Base-by-base conservation (phyloP, 2,888 invertebrate genomes). In the Phyto melanocephala region DNA sequence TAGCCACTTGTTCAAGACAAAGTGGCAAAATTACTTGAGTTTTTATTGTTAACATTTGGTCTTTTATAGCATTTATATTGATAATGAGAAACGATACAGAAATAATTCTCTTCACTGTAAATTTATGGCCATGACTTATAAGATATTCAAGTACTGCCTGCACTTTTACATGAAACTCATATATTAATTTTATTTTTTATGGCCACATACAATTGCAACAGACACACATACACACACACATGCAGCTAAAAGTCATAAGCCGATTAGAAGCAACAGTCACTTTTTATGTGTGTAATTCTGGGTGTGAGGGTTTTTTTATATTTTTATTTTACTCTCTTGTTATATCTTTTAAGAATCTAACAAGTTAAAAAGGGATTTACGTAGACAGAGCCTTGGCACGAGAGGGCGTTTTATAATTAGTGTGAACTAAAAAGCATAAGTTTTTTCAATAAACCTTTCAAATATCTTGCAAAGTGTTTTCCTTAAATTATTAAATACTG, bases 201-300 rank as follows among this genome's bases (percentile, higher is more conserved):
- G 28, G 63, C 70, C 50, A 50, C 37, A 24, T 35, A 15, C 17
- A 62, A 13, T 40, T 13, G 33, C 28, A 28, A 28, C 28, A 28
- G 6, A 28, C 3, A 28, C 6, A 6, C 28, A 52, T 13, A 52
- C 47, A 54, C 22, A 40, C 15, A 17, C 33, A 70, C 56, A 77
- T 74, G 74, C 72, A 74, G 74, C 68, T 56, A 37, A 77, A 65
- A 65, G 24, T 68, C 17, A 63, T 65, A 74, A 81, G 72, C 60
- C 77, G 68, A 72, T 81, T 72, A 68, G 60, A 28, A 35, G 62
- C 40, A 62, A 28, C 47, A 60, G 40, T 3, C n/a, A 17, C 60
- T 20, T 56, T 8, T 28, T 37, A 33, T 33, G 22, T 24, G 0
- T 1, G 11, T 20, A 28, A 28, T 6, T 28, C 3, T 6, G 5